These are phyloP conservation scores for Nomada ruficornis DNA, from an alignment of 2,888 invertebrate genomes.

Conservation along the genomic window DNA sequence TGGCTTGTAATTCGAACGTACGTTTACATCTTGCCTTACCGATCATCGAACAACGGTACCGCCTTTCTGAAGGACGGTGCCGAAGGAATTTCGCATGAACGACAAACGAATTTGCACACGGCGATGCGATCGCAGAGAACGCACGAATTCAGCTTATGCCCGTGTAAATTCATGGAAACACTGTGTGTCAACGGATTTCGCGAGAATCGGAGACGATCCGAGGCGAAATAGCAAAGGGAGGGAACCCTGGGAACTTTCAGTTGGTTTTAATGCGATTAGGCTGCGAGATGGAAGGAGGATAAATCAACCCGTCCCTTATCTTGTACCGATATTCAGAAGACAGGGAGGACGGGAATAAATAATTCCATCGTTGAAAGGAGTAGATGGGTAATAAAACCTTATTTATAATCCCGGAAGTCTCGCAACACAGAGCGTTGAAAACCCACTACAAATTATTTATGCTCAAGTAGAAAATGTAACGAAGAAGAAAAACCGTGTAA, in stretches of 20 bases:
- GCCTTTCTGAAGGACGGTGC: no score
- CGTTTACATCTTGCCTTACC: neutral
- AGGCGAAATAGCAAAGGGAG: slow-evolving; percentile 20
- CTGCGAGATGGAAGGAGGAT: slow-evolving; percentile 46
- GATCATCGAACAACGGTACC: neutral
- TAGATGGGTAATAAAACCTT: no score
- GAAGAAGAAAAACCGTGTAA: no score
- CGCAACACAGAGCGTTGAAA: no score
- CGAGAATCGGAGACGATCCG: slow-evolving; percentile 59
- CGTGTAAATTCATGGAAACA: slow-evolving; percentile 37
- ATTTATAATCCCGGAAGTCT: no score
- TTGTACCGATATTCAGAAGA: slow-evolving; percentile 42
- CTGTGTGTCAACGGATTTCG: slow-evolving; percentile 50
- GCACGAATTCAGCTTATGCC: neutral
- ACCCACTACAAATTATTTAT: no score
- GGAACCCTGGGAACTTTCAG: slow-evolving; percentile 69
- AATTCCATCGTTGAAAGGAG: slow-evolving; percentile 35
- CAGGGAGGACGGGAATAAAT: slow-evolving; percentile 42
- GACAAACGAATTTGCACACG: slow-evolving; percentile 1
- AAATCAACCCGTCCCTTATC: slow-evolving; percentile 57
- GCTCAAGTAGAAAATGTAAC: no score
- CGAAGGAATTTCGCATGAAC: neutral
- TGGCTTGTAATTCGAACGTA: neutral
- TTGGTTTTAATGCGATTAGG: slow-evolving; percentile 74
- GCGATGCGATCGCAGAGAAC: neutral